Evolutionary conservation across 1,140 invertebrate genomes (phyloP), one percentile per base, ranked within the genome.

Genomic region (Cardiocondyla obscurior): DNA sequence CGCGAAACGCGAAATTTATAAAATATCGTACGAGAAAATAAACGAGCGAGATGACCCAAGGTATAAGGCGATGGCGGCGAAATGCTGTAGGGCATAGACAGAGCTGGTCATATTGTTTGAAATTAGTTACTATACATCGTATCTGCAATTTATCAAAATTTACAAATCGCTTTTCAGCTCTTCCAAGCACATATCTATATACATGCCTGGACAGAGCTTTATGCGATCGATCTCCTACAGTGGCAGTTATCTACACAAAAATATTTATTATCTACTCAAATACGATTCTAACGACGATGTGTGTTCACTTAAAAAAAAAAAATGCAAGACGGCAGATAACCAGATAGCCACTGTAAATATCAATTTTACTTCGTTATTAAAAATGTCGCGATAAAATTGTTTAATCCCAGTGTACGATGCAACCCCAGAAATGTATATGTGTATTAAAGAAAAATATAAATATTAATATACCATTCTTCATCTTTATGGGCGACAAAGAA

Each of bases 401-500:
- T 65, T 3, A 57, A 49, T 55, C 22, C 25, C 53, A 60, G 51
- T 49, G 33, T 16, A 64, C 8, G 4, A 74, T 44, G 44, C 28
- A 64, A 65, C 3, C 16, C 22, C 3, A 14, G 5, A 65, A 39
- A n/a, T 10, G 1, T 25, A 42, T 44, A 49, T 67, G 5, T 39
- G 39, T 44, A 12, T 44, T 25, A 42, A 72, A 33, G 16, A 72
- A 53, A 30, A 51, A 72, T 57, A 70, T 44, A 64, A 81, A 22
- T 57, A 81, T 81, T 81, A 72, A 87, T 82, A 85, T 96, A 99
- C 99, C 99, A 99, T 97, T 99, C 99, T 94, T 99, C 99, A 92
- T 99, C 99, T 94, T 99, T 99, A 95, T 99, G 99, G 42, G 97
- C 96, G 90, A 99, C 97, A 95, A 99, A 99, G 95, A 99, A 99